These are phyloP conservation scores for Puma concolor DNA, from an alignment of 2,113 vertebrate genomes.

Conservation along the genomic window DNA sequence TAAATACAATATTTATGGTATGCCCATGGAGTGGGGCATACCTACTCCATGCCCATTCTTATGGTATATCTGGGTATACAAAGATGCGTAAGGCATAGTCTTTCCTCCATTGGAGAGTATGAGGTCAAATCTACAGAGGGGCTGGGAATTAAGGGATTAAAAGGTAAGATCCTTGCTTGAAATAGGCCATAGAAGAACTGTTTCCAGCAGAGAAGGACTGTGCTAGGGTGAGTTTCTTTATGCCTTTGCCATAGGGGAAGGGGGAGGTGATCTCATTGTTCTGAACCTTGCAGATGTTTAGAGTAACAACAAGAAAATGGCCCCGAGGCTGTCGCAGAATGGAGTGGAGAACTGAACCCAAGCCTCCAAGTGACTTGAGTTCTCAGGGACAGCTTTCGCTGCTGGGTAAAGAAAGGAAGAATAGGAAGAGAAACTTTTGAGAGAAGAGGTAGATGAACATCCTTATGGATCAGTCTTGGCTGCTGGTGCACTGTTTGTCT, in stretches of 20 bases:
- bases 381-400: not conserved
- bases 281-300: not conserved
- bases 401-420: not conserved
- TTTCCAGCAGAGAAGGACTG: not conserved
- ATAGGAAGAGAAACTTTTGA: not conserved
- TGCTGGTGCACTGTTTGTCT: not conserved
- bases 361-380: not conserved
- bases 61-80: not conserved
- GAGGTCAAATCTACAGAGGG: not conserved
- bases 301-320: not conserved
- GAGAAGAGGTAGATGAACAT: not conserved
- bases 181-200: not conserved
- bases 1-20: too few species aligned
- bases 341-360: not conserved
- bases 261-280: not conserved
- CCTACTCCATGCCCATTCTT: not conserved
- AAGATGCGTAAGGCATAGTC: not conserved
- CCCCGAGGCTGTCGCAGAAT: not conserved
- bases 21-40: not conserved
- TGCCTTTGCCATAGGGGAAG: not conserved
- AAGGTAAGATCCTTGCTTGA: not conserved
- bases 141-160: not conserved
- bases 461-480: not conserved
- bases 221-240: not conserved
- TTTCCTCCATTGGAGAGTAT: not conserved